Percentiles rank a stretch among this genome's conserved stretches.
Conservation (phyloP, 2,888 invertebrate genomes). For the Drosophila engyochracea region DNA sequence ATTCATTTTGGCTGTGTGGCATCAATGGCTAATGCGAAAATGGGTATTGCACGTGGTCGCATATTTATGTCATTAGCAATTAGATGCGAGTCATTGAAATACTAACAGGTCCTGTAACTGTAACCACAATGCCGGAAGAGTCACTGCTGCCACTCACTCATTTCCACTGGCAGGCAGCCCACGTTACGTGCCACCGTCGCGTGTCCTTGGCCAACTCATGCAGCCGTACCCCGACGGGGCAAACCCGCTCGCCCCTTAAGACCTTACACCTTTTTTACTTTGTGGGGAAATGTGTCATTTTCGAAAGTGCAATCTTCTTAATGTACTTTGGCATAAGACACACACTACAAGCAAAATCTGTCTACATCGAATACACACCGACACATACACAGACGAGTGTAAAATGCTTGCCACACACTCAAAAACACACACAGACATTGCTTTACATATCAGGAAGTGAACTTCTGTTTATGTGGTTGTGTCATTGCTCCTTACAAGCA, state of each 20-base stretch:
- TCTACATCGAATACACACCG: conserved; percentile 34
- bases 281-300: conserved; percentile 70
- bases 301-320: conserved; percentile 79
- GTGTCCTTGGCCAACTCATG: conserved; percentile 15
- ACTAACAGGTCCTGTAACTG: not conserved
- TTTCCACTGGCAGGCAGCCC: conserved; percentile 1
- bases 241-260: conserved; percentile 9
- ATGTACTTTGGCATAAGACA: conserved; percentile 65
- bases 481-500: conserved; percentile 57
- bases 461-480: conserved; percentile 21
- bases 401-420: not conserved
- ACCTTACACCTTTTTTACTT: conserved; percentile 45
- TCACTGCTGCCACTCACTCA: conserved; percentile 3
- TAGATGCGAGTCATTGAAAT: conserved; percentile 36
- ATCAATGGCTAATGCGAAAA: conserved; percentile 74
- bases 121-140: conserved; percentile 35
- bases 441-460: conserved; percentile 52
- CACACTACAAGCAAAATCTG: conserved; percentile 32
- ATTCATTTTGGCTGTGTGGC: conserved; percentile 46
- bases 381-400: conserved; percentile 1
- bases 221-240: not conserved
- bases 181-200: conserved; percentile 5
- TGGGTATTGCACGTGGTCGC: conserved; percentile 60
- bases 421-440: conserved; percentile 25
- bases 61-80: conserved; percentile 69